Evolutionary conservation across 2,888 invertebrate species (phyloP), one percentile per base, ranked within the genome.

Genomic region (Shargacucullia verbasci): DNA sequence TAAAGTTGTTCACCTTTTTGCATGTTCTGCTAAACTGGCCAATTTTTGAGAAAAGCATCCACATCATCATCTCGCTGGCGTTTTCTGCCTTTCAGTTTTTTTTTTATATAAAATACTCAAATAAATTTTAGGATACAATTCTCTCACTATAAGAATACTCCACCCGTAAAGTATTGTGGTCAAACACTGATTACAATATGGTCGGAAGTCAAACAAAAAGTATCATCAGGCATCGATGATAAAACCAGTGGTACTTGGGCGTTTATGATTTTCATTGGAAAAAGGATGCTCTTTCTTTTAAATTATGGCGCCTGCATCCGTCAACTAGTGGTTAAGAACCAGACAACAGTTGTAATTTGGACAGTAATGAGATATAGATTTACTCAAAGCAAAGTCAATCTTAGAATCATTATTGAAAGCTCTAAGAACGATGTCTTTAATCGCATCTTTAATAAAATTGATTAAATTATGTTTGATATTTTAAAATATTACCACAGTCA

Each of bases 231-330:
- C 52, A 41, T 45, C 64, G 12, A 41, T 35, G 10, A 52, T 20
- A 70, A 63, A 66, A 69, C 70, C 14, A 45, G n/a, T 35, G 39
- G 33, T 33, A 11, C 44, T 57, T 11, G 37, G 39, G 8, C 38
- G 14, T 39, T 58, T n/a, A 15, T 47, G 20, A 57, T 52, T 63
- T 66, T 57, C 40, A 37, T 54, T 49, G 44, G 50, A 35, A 63
- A n/a, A 52, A 14, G 20, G 37, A 65, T 47, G 12, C 0, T 48
- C 48, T 64, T 58, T 64, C 52, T 63, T 64, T 58, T 39, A 58
- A 64, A 70, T 57, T 63, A 70, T 38, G 34, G 66, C 37, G 15
- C 2, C 1, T 12, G 38, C 40, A 57, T 66, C 70, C 70, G 39
- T 53, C 58, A 66, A 14, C 56, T 48, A 41, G 43, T 49, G 43